Evolutionary conservation across 2,888 invertebrate species (phyloP), one percentile per base, ranked within the genome.

Genomic region (Andrena chrysosceles): DNA sequence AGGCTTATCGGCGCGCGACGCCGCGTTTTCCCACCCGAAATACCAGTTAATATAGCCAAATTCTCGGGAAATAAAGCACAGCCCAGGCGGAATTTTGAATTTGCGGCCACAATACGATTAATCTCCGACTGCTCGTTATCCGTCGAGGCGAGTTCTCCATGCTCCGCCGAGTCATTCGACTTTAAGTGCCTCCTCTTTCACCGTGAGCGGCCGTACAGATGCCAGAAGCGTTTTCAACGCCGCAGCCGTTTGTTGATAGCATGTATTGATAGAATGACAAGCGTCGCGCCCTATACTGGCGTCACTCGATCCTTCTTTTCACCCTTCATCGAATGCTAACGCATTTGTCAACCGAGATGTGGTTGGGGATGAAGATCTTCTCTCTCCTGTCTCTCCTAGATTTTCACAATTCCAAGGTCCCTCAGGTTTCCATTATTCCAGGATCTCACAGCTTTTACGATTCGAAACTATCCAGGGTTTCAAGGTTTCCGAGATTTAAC

Each of bases 71-170:
- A 83, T 87, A 78, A 86, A 86, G 72, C 84, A 60, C 77, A 29
- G 67, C 48, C 66, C 80, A 48, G 64, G 87, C 85, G 81, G 89
- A 89, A 91, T 91, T 91, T 90, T 89, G 89, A 89, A 87, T 86
- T 90, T 83, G 85, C 78, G 87, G 83, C 86, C 85, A 84, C 87
- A 85, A 83, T 87, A 83, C 89, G 85, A 90, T 90, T 87, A 89
- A 91, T 91, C 90, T 89, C 86, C 86, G 77, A 79, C 73, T 77
- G 87, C 89, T 88, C 90, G 89, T 91, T 90, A 91, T 85, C 87
- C 87, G 91, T 90, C 91, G 86, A 79, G 91, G 89, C 90, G 87
- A 82, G 71, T 90, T 85, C 86, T 83, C 85, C 79, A 67, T 81
- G 85, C 85, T 56, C 79, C 84, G 81, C 85, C 89, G 80, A 84